Base-by-base conservation (phyloP, 1,140 invertebrate genomes). In the Elysia chlorotica region DNA sequence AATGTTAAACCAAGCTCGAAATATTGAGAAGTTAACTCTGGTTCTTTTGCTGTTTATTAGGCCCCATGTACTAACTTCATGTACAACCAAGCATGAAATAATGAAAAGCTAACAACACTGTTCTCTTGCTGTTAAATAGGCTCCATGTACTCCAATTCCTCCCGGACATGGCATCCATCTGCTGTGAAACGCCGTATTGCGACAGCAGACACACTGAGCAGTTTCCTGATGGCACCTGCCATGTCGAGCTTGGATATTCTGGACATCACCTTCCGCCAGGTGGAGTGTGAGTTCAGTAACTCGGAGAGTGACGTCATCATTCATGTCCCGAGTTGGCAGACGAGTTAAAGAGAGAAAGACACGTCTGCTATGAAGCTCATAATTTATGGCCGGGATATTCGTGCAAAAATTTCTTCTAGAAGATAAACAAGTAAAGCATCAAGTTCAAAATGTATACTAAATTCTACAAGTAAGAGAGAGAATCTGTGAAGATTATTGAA, bases 221-320 rank as follows among this genome's bases (percentile, higher is more conserved):
- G 91, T 78, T 94, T 91, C 84, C 90, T 94, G 89, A 92, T 93
- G 68, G 92, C 92, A 31, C 92, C 93, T 2, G 91, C 92, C 36
- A 91, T 90, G 76, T 91, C 93, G 71, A 92, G 92, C 4, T 87
- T 93, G 23, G 92, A 93, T 81, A 92, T 94, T 53, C 87, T 94
- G 54, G 93, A 94, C 79, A 92, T 92, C 1, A 90, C 92, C 78
- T 91, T 91, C 37, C 88, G 91, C 78, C 93, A 92, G 21, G 92
- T 93, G 63, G 93, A 94, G 83, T 94, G 93, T 87, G 92, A 93
- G 85, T 85, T 79, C 61, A 37, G 57, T 21, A 65, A 73, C 19
- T 23, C 59, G 19, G 38, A 38, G 38, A 72, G 68, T 37, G 23
- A 71, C 0, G 74, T 73, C 23, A 74, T 75, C 30, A 31, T 72